Evolutionary conservation across 1,140 invertebrate genomes (phyloP).

Genomic region (Drosophila saltans): DNA sequence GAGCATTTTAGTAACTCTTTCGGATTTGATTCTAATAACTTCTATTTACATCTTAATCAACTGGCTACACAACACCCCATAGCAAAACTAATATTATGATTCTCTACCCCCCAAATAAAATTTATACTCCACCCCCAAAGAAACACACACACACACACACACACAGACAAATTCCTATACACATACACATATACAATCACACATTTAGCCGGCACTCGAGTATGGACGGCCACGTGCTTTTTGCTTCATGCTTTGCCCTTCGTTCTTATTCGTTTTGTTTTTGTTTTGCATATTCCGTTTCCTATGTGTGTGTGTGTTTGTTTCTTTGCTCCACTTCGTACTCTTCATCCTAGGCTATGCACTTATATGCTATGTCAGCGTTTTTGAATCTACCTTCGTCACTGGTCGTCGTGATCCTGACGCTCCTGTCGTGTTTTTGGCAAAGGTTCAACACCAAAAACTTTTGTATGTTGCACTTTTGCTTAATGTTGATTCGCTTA

Average conservation of each 20-base stretch:
- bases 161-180: neutral
- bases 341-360: conserved; percentile 1
- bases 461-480: conserved; percentile 61
- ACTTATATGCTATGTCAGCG: conserved; percentile 10
- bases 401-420: conserved; percentile 9
- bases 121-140: conserved; percentile 7
- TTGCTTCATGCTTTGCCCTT: conserved; percentile 11
- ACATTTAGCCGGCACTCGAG: conserved; percentile 31
- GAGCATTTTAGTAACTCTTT: neutral
- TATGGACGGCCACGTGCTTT: conserved; percentile 42
- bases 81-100: conserved; percentile 9
- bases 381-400: conserved; percentile 15
- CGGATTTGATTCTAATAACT: neutral
- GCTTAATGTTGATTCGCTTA: conserved; percentile 77
- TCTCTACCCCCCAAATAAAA: neutral
- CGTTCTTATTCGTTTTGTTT: conserved; percentile 36
- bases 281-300: conserved; percentile 56
- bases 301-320: conserved; percentile 19
- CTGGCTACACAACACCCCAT: neutral
- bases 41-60: conserved; percentile 12
- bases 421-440: conserved; percentile 57
- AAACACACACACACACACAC: conserved; percentile 15
- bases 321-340: conserved; percentile 42
- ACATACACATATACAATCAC: conserved; percentile 10
- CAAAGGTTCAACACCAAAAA: conserved; percentile 49